These are phyloP conservation scores for Ochotona curzoniae DNA, from an alignment of 2,113 vertebrate genomes.

Conservation along the genomic window DNA sequence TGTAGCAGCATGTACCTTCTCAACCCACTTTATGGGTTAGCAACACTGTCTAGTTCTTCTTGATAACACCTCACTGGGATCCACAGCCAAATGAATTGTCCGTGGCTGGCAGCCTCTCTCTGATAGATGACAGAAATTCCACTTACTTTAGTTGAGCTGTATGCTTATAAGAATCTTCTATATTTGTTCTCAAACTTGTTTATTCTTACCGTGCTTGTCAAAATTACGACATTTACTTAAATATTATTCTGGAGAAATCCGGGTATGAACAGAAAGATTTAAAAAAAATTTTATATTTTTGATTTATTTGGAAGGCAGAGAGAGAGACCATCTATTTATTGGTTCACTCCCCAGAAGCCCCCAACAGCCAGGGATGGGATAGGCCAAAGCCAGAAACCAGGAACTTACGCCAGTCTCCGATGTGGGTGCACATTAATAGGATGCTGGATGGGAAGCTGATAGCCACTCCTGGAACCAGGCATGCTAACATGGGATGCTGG, in stretches of 20 bases:
- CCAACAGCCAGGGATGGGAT: no score
- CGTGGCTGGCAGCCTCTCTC: not conserved
- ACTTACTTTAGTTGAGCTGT: not conserved
- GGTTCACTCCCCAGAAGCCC: no score
- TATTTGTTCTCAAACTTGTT: not conserved
- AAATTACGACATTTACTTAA: constrained; percentile 6
- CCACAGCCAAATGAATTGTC: not conserved
- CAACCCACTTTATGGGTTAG: not conserved
- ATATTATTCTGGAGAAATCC: constrained; percentile 6
- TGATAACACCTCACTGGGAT: not conserved
- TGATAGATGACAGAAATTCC: not conserved
- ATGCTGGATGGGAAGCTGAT: no score
- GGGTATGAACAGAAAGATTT: not conserved
- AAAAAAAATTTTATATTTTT: no score
- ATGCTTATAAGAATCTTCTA: not conserved
- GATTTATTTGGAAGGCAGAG: no score
- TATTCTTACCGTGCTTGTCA: not conserved
- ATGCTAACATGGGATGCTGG: no score
- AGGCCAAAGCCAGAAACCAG: no score
- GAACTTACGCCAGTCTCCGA: no score
- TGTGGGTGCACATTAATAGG: no score
- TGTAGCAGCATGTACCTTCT: not conserved
- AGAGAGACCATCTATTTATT: no score
- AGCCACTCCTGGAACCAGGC: no score
- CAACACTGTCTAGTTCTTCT: not conserved